Conservation (phyloP, 2,888 invertebrate species). For the Muscina levida region DNA sequence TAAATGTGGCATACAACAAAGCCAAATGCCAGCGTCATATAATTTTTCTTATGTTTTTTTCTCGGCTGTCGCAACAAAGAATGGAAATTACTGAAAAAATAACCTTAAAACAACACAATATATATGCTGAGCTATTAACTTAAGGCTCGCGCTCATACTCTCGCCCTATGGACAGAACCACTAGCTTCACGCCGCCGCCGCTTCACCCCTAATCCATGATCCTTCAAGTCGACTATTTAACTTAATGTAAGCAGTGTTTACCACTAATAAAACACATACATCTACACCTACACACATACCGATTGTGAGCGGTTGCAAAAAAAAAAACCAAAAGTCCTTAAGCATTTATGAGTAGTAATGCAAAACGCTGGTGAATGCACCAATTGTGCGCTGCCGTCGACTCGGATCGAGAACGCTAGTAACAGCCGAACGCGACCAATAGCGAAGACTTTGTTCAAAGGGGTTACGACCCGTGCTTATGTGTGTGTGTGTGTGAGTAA, state of each 20-base stretch:
- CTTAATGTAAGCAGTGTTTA: slow-evolving; percentile 68
- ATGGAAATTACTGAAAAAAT: slow-evolving; percentile 71
- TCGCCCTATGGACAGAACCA: neutral
- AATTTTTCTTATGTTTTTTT: slow-evolving; percentile 13
- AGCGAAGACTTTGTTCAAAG: slow-evolving; percentile 46
- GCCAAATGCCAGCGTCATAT: slow-evolving; percentile 75
- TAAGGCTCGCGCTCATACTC: slow-evolving; percentile 35
- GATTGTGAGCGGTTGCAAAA: too few species aligned
- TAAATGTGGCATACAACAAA: slow-evolving; percentile 43
- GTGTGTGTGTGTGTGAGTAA: slow-evolving; percentile 14
- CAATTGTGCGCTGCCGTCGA: slow-evolving; percentile 53
- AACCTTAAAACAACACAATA: slow-evolving; percentile 33
- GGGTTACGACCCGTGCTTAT: slow-evolving; percentile 62
- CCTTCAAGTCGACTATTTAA: slow-evolving; percentile 63
- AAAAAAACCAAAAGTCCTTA: slow-evolving; percentile 77
- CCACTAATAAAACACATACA: slow-evolving; percentile 75
- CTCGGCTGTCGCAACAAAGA: slow-evolving; percentile 72
- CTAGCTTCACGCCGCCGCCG: slow-evolving; percentile 12
- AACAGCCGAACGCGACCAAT: slow-evolving; percentile 68
- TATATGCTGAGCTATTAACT: slow-evolving; percentile 55
- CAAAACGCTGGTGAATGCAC: slow-evolving; percentile 58
- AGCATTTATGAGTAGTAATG: slow-evolving; percentile 73
- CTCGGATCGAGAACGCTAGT: slow-evolving; percentile 63
- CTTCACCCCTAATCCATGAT: neutral
- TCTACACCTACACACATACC: too few species aligned